Evolutionary conservation across 2,888 invertebrate species (phyloP).

Genomic region (Lamellibrachia columna): DNA sequence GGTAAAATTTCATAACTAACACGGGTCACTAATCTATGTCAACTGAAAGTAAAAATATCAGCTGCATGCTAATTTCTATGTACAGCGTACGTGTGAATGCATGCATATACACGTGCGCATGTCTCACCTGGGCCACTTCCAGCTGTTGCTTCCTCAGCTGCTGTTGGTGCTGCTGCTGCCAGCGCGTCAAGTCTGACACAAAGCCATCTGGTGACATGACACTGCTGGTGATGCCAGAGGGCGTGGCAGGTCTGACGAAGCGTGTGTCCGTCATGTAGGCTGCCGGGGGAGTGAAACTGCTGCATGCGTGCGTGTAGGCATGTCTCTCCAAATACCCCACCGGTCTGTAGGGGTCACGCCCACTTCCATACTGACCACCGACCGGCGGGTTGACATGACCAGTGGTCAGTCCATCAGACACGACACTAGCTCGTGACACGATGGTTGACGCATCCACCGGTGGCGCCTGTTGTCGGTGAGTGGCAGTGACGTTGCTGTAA

Average conservation of each 20-base stretch:
- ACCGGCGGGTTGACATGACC: background rate
- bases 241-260: background rate
- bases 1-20: too few species aligned
- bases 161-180: conserved; percentile 56
- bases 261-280: background rate
- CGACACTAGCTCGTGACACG: background rate
- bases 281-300: background rate
- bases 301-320: background rate
- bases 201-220: background rate
- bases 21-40: too few species aligned
- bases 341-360: background rate
- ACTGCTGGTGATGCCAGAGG: background rate
- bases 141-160: conserved; percentile 45
- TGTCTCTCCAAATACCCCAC: background rate
- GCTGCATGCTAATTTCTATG: too few species aligned
- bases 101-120: background rate
- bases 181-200: conserved; percentile 46
- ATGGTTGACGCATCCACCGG: background rate
- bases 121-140: conserved; percentile 42
- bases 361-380: background rate
- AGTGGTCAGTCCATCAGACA: background rate
- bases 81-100: background rate
- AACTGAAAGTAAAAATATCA: too few species aligned
- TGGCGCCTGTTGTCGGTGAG: background rate
- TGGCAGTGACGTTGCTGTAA: background rate